Conservation (phyloP, 2,888 invertebrate genomes). For the Hecatera dysodea region DNA sequence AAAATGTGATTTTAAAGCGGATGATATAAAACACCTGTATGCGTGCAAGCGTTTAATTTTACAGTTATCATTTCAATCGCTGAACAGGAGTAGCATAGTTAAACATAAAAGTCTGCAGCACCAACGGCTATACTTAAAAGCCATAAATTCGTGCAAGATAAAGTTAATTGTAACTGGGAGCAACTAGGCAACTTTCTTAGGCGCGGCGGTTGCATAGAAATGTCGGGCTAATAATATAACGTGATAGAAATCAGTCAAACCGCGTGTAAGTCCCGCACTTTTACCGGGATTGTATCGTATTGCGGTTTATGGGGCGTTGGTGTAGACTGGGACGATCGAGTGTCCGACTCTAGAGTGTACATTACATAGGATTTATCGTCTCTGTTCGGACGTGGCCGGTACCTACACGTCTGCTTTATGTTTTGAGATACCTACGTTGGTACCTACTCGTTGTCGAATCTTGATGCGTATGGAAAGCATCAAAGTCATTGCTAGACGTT, state of each 20-base stretch:
- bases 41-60: slow-evolving; percentile 27
- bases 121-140: slow-evolving; percentile 55
- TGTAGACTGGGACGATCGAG: slow-evolving; percentile 80
- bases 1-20: slow-evolving; percentile 3
- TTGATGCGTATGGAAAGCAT: slow-evolving; percentile 10
- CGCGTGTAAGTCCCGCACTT: slow-evolving; percentile 71
- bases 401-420: slow-evolving; percentile 44
- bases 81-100: slow-evolving; percentile 25
- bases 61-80: slow-evolving; percentile 46
- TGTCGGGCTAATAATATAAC: slow-evolving; percentile 40
- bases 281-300: slow-evolving; percentile 80
- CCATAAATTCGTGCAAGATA: slow-evolving; percentile 54
- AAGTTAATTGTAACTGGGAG: slow-evolving; percentile 48
- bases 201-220: slow-evolving; percentile 27
- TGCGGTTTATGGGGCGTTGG: slow-evolving; percentile 78
- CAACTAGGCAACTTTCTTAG: slow-evolving; percentile 41
- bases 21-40: slow-evolving; percentile 29
- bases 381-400: slow-evolving; percentile 46
- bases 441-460: slow-evolving; percentile 6
- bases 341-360: slow-evolving; percentile 76
- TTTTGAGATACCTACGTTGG: slow-evolving; percentile 13
- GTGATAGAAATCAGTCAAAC: slow-evolving; percentile 74
- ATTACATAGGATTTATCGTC: slow-evolving; percentile 78
- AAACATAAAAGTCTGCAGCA: slow-evolving; percentile 36
- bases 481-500: slow-evolving; percentile 3